phyloP scores from a whole-genome alignment of 35 echinoderm and acorn worm species.

The Heliocidaris tuberculata region DNA sequence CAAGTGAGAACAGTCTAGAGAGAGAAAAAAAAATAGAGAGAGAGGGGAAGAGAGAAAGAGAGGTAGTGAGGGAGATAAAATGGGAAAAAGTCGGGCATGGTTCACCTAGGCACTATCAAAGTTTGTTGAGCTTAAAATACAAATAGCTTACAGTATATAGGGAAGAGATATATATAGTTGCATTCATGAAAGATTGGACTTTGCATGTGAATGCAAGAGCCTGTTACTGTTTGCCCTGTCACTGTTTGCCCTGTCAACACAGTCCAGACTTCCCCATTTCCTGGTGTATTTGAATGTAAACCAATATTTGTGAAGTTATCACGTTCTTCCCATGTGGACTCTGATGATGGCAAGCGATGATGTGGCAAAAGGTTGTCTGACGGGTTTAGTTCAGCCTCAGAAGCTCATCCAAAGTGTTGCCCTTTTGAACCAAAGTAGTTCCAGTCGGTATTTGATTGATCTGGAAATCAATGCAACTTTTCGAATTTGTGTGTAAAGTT shows the following conservation, averaged over 20 bases:
- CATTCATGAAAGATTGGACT: not conserved
- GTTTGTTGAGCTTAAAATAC: not conserved
- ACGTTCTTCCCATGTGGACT: not conserved
- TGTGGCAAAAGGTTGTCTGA: not conserved
- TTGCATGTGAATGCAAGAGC: not conserved
- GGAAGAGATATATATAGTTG: not conserved
- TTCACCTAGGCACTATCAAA: not conserved
- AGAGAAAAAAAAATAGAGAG: too few species aligned
- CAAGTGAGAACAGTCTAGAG: too few species aligned
- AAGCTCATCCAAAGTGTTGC: not conserved
- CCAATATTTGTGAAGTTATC: constrained; percentile 11
- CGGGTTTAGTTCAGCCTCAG: not conserved
- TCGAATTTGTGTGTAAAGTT: not conserved
- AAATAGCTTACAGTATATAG: not conserved
- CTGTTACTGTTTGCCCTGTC: constrained; percentile 7
- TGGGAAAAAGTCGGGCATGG: not conserved
- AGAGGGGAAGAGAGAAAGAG: not conserved
- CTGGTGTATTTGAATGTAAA: not conserved
- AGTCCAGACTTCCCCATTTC: not conserved
- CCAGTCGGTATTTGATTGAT: not conserved
- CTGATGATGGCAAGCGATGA: not conserved
- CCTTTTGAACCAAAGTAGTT: not conserved
- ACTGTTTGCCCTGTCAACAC: not conserved
- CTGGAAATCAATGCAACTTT: not conserved
- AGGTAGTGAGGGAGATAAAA: not conserved